These are phyloP conservation scores for Cinclus mexicanus DNA, from an alignment of 2,113 vertebrate genomes.

Conservation along the genomic window DNA sequence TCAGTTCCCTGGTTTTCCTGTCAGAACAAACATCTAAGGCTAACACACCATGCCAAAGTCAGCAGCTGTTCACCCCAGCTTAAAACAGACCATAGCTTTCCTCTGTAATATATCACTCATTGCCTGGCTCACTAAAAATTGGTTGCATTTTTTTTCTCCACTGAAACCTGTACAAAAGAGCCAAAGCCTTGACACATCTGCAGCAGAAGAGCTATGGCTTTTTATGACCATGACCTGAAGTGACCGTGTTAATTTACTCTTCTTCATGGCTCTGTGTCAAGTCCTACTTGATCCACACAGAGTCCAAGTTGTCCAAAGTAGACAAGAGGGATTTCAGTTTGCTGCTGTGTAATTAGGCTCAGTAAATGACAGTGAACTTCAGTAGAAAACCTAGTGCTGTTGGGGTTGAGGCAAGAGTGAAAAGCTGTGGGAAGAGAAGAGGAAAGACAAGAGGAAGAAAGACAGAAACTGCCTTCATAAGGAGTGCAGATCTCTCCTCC, in stretches of 20 bases:
- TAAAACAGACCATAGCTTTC: not conserved
- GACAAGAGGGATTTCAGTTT: not conserved
- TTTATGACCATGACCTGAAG: conserved; percentile 34
- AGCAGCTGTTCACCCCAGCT: not conserved
- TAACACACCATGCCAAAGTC: not conserved
- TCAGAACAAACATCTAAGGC: not conserved
- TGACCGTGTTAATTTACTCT: not conserved
- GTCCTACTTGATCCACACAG: not conserved
- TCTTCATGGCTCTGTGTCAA: not conserved
- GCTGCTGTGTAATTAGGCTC: not conserved
- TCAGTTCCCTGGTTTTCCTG: not conserved
- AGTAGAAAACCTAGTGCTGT: not conserved
- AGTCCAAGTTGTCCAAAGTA: not conserved
- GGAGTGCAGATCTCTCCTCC: not conserved
- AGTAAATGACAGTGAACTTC: not conserved
- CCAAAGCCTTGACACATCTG: conserved; percentile 5
- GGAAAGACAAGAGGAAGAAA: not conserved
- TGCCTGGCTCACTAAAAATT: not conserved
- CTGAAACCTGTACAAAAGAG: conserved; percentile 10
- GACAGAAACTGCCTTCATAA: not conserved
- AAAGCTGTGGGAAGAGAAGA: not conserved
- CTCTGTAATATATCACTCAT: not conserved
- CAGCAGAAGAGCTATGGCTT: not conserved
- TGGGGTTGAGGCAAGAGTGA: not conserved
- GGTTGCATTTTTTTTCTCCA: not conserved